These are phyloP conservation scores for Sinocyclocheilus grahami DNA, from an alignment of 2,113 vertebrate genomes.

Conservation along the genomic window DNA sequence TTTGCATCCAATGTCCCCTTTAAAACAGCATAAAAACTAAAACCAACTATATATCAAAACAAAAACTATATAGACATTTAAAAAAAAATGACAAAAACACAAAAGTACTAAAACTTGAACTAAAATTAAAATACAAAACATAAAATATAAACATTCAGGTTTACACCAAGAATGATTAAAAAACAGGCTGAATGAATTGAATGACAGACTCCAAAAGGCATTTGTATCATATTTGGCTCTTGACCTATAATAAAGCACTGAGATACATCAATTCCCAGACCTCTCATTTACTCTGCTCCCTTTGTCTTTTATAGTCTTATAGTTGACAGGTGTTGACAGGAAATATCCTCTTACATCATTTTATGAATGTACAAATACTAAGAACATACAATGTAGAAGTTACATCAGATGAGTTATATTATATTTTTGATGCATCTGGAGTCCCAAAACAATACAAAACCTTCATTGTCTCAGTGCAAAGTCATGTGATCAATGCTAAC, in stretches of 20 bases:
- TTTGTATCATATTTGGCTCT: conserved; percentile 15
- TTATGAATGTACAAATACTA: background rate
- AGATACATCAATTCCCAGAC: conserved; percentile 15
- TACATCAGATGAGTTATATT: background rate
- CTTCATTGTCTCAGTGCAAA: background rate
- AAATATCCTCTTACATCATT: background rate
- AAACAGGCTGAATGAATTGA: background rate
- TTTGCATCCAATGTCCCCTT: too few relatives aligned
- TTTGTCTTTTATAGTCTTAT: background rate
- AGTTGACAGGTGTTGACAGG: background rate
- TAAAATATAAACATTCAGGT: too few relatives aligned
- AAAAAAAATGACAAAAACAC: too few relatives aligned
- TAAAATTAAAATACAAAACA: too few relatives aligned
- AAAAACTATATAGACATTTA: too few relatives aligned
- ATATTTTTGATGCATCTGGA: background rate
- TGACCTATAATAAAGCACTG: background rate
- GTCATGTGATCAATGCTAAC: background rate
- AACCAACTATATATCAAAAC: too few relatives aligned
- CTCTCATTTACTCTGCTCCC: background rate
- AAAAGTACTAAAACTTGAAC: too few relatives aligned
- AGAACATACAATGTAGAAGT: background rate
- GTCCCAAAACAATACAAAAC: background rate
- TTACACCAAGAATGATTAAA: too few relatives aligned
- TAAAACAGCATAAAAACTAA: too few relatives aligned
- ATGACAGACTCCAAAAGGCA: background rate